A percentile compares a stretch with the other conserved stretches of the same genome.
Evolutionary conservation across 2,888 invertebrate genomes (phyloP).

Genomic region (Eulithis prunata): DNA sequence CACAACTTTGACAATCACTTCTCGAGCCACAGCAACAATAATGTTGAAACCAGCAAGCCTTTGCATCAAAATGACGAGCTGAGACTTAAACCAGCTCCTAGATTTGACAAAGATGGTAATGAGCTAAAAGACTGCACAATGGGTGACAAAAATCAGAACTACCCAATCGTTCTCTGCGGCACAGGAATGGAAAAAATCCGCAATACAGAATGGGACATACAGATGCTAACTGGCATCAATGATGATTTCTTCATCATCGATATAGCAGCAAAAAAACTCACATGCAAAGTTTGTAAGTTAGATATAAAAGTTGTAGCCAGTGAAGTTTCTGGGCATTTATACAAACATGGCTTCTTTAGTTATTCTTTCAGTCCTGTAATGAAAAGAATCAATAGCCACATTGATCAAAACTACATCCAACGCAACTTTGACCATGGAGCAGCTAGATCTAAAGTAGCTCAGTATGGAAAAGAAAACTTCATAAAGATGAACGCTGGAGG

Average conservation of each 20-base stretch:
- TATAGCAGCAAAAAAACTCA: slow-evolving; percentile 42
- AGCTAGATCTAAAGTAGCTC: slow-evolving; percentile 51
- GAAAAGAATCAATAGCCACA: slow-evolving; percentile 6
- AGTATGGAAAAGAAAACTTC: slow-evolving; percentile 55
- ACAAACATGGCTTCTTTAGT: slow-evolving; percentile 35
- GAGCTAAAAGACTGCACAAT: slow-evolving; percentile 12
- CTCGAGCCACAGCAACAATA: slow-evolving; percentile 32
- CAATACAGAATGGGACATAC: slow-evolving; percentile 36
- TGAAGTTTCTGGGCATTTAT: slow-evolving; percentile 46
- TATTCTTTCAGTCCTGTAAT: neutral
- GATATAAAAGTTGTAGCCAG: slow-evolving; percentile 42
- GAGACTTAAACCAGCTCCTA: neutral
- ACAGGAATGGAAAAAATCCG: slow-evolving; percentile 14
- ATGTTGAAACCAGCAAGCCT: slow-evolving; percentile 1
- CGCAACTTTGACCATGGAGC: slow-evolving; percentile 48
- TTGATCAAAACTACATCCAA: slow-evolving; percentile 30
- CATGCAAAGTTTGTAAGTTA: slow-evolving; percentile 54
- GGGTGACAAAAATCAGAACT: neutral
- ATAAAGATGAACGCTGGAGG: slow-evolving; percentile 64
- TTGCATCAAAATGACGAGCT: neutral
- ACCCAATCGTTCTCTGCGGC: slow-evolving; percentile 23
- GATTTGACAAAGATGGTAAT: slow-evolving; percentile 15
- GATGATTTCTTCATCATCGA: slow-evolving; percentile 52
- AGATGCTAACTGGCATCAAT: slow-evolving; percentile 42
- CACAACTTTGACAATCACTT: slow-evolving; percentile 44